Conservation (phyloP, 2,797 vertebrate species). For the Oreortyx pictus region DNA sequence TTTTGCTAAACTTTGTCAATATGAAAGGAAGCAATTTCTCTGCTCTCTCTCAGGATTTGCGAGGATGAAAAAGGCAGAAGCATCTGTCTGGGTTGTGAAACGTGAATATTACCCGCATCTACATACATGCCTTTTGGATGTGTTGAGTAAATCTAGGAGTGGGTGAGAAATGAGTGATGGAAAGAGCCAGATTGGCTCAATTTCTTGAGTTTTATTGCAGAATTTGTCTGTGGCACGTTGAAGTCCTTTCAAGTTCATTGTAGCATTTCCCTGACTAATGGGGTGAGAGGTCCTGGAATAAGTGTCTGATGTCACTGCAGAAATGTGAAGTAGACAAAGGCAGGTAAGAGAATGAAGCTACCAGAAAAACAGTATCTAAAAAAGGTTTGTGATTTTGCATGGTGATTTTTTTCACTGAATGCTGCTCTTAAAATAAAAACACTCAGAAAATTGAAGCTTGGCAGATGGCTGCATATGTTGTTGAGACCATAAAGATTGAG, state of each 20-base stretch:
- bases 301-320: not conserved
- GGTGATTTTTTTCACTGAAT: not conserved
- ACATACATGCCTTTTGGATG: not conserved
- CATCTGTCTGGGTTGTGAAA: not conserved
- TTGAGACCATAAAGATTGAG: conserved; percentile 29
- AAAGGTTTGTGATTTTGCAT: not conserved
- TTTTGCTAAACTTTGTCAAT: not conserved
- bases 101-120: too few relatives aligned
- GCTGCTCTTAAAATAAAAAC: conserved; percentile 34
- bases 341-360: not conserved
- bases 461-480: not conserved
- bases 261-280: not conserved
- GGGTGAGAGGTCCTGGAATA: not conserved
- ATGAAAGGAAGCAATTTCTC: not conserved
- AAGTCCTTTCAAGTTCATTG: not conserved
- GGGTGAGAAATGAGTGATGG: not conserved
- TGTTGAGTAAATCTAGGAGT: not conserved
- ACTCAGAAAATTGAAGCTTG: not conserved
- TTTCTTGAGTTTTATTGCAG: not conserved
- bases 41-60: not conserved
- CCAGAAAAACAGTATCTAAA: not conserved
- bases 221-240: fast-evolving
- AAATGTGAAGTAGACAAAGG: not conserved
- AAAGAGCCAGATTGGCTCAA: not conserved
- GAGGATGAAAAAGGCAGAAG: not conserved